Base-by-base conservation (phyloP, 2,797 vertebrate genomes). In the Mionectes olivaceus region DNA sequence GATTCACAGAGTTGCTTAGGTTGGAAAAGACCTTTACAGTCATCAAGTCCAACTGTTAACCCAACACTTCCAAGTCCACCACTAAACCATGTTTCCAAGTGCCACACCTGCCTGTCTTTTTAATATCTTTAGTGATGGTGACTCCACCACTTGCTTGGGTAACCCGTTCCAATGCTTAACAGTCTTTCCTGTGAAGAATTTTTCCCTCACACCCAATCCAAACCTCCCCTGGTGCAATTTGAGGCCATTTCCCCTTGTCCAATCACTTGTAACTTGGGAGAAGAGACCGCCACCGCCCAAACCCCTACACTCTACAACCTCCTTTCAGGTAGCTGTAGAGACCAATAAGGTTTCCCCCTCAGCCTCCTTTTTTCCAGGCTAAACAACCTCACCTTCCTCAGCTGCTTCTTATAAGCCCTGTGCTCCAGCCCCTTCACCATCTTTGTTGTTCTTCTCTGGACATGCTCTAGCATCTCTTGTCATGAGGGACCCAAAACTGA, bases 401-500 rank as follows among this genome's bases (percentile, higher is more conserved):
- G 25, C 24, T 5, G 11, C 21, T 46, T 13, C 61, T 46, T 23
- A 35, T 0, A 69, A 32, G 9, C 27, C 4, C 19, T 33, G n/a
- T 32, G 28, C 56, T 69, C 18, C 37, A 75, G 49, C 30, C 4
- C 9, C 21, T 52, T 52, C 7, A 28, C 8, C 19, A 67, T 13
- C 41, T 60, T 43, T 23, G 30, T 22, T 28, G 30, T 22, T 28
- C 21, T 61, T 44, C n/a, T 46, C 39, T 28, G 56, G 37, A 57
- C 9, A 7, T 0, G 0, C 9, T 75, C 30, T 30, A 75, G 13
- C 5, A 0, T 5, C 5, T 22, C 44, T 35, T 47, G 30, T 23
- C 30, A 19, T 19, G 44, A 52, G 13, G 22, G 33, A 25, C 30
- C 4, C 39, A 70, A 59, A 70, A 28, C 3, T 47, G 44, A 64